Evolutionary conservation across 2,888 invertebrate genomes (phyloP).

Genomic region (Argyra leucocephala): DNA sequence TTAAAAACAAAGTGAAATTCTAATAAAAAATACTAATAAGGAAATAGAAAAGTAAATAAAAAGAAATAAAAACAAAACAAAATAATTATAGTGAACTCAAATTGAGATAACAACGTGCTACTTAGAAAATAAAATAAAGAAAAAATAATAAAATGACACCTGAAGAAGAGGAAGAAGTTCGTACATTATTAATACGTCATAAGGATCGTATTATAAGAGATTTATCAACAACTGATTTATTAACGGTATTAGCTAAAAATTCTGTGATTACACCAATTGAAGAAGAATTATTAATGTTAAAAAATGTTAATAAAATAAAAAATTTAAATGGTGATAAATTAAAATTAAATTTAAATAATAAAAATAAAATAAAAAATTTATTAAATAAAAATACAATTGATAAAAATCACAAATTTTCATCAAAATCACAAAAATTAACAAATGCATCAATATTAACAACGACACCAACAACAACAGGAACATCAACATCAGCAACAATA

Average conservation of each 20-base stretch:
- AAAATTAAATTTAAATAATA: background rate
- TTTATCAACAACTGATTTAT: constrained; percentile 52
- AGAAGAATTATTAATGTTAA: constrained; percentile 44
- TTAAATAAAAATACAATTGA: background rate
- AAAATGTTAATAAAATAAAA: constrained; percentile 26
- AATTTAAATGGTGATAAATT: background rate
- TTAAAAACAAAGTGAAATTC: no score
- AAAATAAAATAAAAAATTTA: constrained; percentile 5
- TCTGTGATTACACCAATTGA: constrained; percentile 54
- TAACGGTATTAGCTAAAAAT: constrained; percentile 56
- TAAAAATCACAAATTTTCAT: background rate
- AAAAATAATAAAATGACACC: constrained; percentile 16
- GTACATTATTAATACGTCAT: constrained; percentile 53
- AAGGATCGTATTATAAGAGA: constrained; percentile 54
- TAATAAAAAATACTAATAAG: no score
- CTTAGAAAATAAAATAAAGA: no score
- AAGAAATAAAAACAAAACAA: no score
- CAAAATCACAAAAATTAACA: constrained; percentile 29
- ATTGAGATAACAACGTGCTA: no score
- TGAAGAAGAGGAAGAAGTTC: constrained; percentile 46
- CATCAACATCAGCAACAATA: constrained; percentile 12
- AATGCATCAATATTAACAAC: constrained; percentile 23
- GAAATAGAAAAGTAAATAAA: no score
- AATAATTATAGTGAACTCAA: no score
- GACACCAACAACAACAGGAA: constrained; percentile 12